Conservation (phyloP, 2,113 vertebrate species). For the Struthidea cinerea region DNA sequence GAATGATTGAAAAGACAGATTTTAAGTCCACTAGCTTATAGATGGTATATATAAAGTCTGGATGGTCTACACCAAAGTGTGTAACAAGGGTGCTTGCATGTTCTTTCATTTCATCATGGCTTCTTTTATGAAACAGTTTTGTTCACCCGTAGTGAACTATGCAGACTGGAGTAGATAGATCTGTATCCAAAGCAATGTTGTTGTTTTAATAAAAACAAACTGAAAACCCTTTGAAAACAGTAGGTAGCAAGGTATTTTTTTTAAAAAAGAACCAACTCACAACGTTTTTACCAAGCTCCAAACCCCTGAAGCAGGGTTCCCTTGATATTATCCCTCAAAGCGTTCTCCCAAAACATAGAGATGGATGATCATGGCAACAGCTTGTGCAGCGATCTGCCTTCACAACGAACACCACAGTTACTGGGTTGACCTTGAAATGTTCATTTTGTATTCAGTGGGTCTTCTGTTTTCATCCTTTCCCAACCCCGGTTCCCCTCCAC, state of each 20-base stretch:
- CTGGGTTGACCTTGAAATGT: conserved; percentile 1
- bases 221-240: conserved; percentile 38
- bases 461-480: conserved; percentile 19
- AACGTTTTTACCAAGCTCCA: background rate
- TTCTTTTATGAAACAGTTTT: conserved; percentile 26
- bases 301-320: background rate
- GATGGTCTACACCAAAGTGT: conserved; percentile 59
- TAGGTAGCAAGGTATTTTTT: conserved; percentile 12
- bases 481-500: background rate
- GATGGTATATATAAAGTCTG: conserved; percentile 67
- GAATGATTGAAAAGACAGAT: conserved; percentile 68
- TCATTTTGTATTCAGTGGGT: conserved; percentile 7
- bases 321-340: background rate
- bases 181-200: conserved; percentile 50
- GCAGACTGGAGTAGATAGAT: conserved; percentile 46
- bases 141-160: conserved; percentile 49
- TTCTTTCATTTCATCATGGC: conserved; percentile 34
- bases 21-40: conserved; percentile 73
- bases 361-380: conserved; percentile 8
- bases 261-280: background rate
- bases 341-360: background rate
- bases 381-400: conserved; percentile 7
- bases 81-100: conserved; percentile 50
- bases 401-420: background rate
- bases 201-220: conserved; percentile 26